phyloP scores from a whole-genome alignment of 2,888 invertebrate species.

The Scaptomyza cyrtandrae region DNA sequence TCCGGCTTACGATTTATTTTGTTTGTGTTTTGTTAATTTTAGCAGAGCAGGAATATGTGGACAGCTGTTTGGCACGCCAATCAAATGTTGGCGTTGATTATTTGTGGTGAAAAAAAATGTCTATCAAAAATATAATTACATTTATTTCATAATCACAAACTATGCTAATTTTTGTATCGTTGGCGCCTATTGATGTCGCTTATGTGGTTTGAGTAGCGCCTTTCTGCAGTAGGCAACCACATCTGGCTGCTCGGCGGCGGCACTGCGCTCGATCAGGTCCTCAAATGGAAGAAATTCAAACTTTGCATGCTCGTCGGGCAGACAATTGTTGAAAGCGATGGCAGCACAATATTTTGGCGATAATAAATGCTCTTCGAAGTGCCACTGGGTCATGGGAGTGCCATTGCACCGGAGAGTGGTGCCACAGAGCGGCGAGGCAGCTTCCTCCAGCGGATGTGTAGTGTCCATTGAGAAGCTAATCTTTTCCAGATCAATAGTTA shows the following conservation, averaged over 20 bases:
- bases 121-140: constrained; percentile 34
- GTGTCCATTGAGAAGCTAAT: constrained; percentile 90
- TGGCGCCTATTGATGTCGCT: constrained; percentile 39
- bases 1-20: constrained; percentile 58
- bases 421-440: constrained; percentile 86
- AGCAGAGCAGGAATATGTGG: constrained; percentile 24
- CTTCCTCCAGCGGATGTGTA: constrained; percentile 85
- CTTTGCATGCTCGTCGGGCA: constrained; percentile 62
- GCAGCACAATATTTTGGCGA: constrained; percentile 91
- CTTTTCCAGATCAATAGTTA: constrained; percentile 90
- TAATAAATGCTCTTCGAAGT: constrained; percentile 93
- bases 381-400: constrained; percentile 87
- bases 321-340: constrained; percentile 87
- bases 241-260: constrained; percentile 48
- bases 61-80: constrained; percentile 48
- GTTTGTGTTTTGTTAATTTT: constrained; percentile 38
- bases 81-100: constrained; percentile 5
- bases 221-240: constrained; percentile 73
- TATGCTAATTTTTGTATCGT: constrained; percentile 20
- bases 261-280: constrained; percentile 86
- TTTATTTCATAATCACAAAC: constrained; percentile 53
- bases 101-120: neutral
- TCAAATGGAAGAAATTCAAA: constrained; percentile 87
- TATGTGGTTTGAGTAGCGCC: constrained; percentile 75
- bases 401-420: constrained; percentile 89